Evolutionary conservation across 2,113 vertebrate genomes (phyloP).

Genomic region (Bubo scandiacus): DNA sequence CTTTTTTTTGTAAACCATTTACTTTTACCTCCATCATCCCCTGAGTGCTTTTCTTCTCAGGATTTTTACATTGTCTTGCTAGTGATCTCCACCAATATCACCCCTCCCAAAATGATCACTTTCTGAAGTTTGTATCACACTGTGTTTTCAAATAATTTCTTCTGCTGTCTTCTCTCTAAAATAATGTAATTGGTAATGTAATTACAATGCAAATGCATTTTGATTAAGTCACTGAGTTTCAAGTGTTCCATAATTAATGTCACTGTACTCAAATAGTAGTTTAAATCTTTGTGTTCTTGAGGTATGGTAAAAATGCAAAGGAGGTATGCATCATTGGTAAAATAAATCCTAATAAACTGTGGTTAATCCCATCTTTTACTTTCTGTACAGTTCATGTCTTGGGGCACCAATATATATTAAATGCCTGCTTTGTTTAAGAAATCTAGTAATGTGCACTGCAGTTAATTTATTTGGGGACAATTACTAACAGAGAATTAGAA

Average conservation of each 20-base stretch:
- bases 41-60: not conserved
- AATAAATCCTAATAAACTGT: not conserved
- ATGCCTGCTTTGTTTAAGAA: constrained; percentile 17
- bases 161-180: not conserved
- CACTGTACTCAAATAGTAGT: not conserved
- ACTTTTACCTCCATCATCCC: not conserved
- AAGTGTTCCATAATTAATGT: not conserved
- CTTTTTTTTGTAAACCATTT: not conserved
- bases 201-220: not conserved
- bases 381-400: not conserved
- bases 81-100: not conserved
- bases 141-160: not conserved
- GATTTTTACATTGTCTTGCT: not conserved
- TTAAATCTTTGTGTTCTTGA: not conserved
- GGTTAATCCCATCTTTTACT: not conserved
- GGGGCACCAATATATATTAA: not conserved
- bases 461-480: constrained; percentile 36
- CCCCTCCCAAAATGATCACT: accelerated
- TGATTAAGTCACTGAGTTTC: not conserved
- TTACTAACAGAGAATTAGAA: not conserved
- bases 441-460: not conserved
- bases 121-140: not conserved
- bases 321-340: not conserved
- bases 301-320: not conserved
- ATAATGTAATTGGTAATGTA: not conserved